Base-by-base conservation (phyloP, 1,140 invertebrate genomes). In the Coboldia fuscipes region DNA sequence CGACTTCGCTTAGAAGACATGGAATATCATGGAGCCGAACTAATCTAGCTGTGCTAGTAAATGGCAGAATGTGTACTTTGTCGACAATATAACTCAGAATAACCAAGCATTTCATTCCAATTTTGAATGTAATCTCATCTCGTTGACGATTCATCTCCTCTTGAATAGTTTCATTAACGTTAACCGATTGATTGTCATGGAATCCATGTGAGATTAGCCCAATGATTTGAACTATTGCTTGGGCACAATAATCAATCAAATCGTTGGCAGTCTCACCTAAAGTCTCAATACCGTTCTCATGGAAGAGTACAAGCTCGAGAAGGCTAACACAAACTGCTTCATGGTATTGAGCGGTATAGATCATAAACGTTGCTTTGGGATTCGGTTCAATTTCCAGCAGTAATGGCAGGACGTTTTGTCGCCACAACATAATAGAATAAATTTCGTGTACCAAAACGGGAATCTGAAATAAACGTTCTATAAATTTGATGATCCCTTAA, bases 341-440 rank as follows among this genome's bases (percentile, higher is more conserved):
- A 40, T 79, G 74, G 53, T 74, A 79, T 18, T 79, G 54, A 40
- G 75, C 61, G 38, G 73, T 73, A 42, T 77, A 81, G 20, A 77
- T 56, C 5, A 78, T 57, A 43, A 83, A 80, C 2, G 72, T 75
- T 42, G 68, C 69, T 23, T 60, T 46, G 0, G 74, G 68, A 32
- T 73, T 61, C 1, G 61, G 61, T 40, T 70, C 62, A 15, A 70
- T 44, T 45, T 72, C 63, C 9, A 81, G 44, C n/a, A 85, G 54
- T 47, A 70, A 53, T 3, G 75, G 75, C 37, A 79, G 66, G 18
- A 82, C 63, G 43, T 76, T 73, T 23, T 69, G 54, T 38, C 75
- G 76, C 79, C 80, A 85, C 23, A 83, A 53, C 42, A 68, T 66
- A 23, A 81, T 67, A 47, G 73, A 68, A 39, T 80, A 76, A 0